Evolutionary conservation across 2,797 vertebrate genomes (phyloP).

Genomic region (Microcaecilia unicolor): DNA sequence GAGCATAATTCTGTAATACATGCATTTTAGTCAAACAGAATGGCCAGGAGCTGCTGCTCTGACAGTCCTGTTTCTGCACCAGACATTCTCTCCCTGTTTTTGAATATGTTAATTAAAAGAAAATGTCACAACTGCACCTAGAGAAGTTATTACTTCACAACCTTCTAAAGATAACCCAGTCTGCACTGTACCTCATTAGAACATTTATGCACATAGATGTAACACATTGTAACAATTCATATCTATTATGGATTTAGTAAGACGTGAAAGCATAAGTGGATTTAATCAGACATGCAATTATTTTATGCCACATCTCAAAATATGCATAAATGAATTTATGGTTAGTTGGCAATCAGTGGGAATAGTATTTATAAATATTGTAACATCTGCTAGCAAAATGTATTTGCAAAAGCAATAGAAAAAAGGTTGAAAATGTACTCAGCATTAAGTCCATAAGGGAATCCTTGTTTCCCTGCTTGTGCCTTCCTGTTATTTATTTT

Average conservation of each 20-base stretch:
- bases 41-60: too few relatives aligned
- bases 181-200: constrained; percentile 4
- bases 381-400: constrained; percentile 51
- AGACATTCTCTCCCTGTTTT: too few relatives aligned
- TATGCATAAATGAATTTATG: constrained; percentile 50
- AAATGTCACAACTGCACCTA: background rate
- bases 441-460: constrained; percentile 6
- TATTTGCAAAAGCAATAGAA: constrained; percentile 45
- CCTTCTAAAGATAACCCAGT: constrained; percentile 25
- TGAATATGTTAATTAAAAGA: too few relatives aligned
- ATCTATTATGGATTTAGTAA: constrained; percentile 46
- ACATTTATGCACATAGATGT: constrained; percentile 38
- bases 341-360: constrained; percentile 48
- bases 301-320: constrained; percentile 50
- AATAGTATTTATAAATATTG: constrained; percentile 54
- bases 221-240: constrained; percentile 29
- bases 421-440: constrained; percentile 30
- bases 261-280: constrained; percentile 40
- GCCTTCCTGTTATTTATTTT: too few relatives aligned
- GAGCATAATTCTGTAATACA: too few relatives aligned
- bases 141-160: constrained; percentile 14
- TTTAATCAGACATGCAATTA: constrained; percentile 57
- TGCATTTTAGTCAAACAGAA: too few relatives aligned
- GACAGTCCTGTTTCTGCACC: too few relatives aligned
- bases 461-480: constrained; percentile 1